phyloP scores from a whole-genome alignment of 2,797 vertebrate genomes.

The Dermochelys coriacea region DNA sequence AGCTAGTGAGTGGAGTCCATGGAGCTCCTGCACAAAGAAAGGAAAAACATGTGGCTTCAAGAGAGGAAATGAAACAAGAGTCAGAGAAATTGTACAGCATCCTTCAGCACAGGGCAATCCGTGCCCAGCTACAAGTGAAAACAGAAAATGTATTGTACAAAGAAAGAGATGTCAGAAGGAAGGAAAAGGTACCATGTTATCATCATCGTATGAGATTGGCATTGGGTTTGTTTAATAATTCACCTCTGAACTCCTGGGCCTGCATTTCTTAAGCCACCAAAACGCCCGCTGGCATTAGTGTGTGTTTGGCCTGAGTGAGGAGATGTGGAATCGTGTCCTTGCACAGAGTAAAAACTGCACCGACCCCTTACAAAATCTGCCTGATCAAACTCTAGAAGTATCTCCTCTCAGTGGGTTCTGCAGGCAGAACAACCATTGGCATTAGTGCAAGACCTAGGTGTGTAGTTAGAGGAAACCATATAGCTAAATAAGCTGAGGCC shows the following conservation, averaged over 20 bases:
- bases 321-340: neutral
- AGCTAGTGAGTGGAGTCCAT: slow-evolving; percentile 92
- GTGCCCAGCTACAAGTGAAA: slow-evolving; percentile 90
- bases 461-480: neutral
- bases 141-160: slow-evolving; percentile 92
- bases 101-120: slow-evolving; percentile 88
- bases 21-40: slow-evolving; percentile 91
- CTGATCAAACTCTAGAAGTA: slow-evolving; percentile 49
- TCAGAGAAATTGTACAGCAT: slow-evolving; percentile 88
- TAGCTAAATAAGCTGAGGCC: neutral
- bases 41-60: slow-evolving; percentile 95
- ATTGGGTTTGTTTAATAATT: slow-evolving; percentile 54
- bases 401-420: neutral
- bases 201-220: slow-evolving; percentile 48
- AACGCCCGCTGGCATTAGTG: neutral
- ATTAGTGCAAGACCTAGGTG: neutral
- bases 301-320: slow-evolving; percentile 4
- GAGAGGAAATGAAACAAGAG: slow-evolving; percentile 92
- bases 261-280: slow-evolving; percentile 18
- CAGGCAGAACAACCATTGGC: neutral
- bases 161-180: slow-evolving; percentile 90
- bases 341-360: slow-evolving; percentile 51
- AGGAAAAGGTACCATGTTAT: slow-evolving; percentile 85
- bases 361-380: slow-evolving; percentile 37
- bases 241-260: slow-evolving; percentile 15